Evolutionary conservation across 2,797 vertebrate genomes (phyloP).

Genomic region (Psittacula echo): DNA sequence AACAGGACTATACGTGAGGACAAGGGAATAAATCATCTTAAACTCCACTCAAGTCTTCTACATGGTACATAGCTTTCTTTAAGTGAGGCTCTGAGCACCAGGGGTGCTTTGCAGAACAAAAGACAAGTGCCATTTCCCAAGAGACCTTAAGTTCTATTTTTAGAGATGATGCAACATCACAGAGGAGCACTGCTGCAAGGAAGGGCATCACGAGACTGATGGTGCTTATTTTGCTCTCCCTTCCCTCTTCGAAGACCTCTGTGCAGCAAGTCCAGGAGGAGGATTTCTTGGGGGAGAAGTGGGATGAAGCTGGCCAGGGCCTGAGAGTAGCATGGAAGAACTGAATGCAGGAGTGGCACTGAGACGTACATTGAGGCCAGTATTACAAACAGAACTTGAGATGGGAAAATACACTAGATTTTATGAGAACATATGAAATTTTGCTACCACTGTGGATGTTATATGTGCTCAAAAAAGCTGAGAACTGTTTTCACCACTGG

Average conservation of each 20-base stretch:
- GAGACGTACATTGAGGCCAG: background rate
- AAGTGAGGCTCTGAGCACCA: background rate
- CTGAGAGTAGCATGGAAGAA: background rate
- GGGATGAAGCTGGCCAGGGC: background rate
- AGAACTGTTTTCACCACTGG: background rate
- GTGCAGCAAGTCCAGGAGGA: background rate
- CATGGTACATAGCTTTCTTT: background rate
- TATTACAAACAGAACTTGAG: background rate
- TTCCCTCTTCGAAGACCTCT: background rate
- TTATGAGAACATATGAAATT: background rate
- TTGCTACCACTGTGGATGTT: background rate
- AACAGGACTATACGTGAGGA: background rate
- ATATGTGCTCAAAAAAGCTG: background rate
- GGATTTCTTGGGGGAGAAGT: background rate
- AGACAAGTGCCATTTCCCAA: background rate
- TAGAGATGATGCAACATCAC: conserved; percentile 9
- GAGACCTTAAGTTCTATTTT: background rate
- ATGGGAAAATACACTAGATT: background rate
- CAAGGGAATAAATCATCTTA: background rate
- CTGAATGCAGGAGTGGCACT: background rate
- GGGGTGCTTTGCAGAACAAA: background rate
- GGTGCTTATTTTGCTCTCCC: background rate
- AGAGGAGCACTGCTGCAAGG: background rate
- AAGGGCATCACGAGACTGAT: background rate
- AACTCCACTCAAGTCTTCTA: background rate